Percentiles rank a stretch among this genome's conserved stretches.
These are phyloP conservation scores for Deilephila elpenor DNA, from an alignment of 2,888 invertebrate genomes.

Conservation along the genomic window DNA sequence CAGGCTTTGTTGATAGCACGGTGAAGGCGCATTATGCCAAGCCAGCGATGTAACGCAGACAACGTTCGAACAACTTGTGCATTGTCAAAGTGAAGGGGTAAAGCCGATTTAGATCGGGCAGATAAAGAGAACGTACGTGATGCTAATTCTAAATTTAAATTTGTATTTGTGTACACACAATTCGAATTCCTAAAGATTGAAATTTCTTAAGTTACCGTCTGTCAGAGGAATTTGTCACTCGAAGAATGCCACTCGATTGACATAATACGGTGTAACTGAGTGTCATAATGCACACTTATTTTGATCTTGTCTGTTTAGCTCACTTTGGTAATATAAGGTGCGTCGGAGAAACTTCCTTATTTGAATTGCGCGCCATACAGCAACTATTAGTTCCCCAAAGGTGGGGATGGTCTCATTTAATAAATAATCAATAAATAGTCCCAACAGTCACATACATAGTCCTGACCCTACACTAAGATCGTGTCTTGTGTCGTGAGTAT, in stretches of 20 bases:
- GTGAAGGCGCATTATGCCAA: constrained; percentile 33
- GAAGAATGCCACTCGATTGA: constrained; percentile 1
- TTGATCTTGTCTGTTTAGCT: neutral
- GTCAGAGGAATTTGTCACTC: constrained; percentile 32
- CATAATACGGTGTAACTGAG: constrained; percentile 2
- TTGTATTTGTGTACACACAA: constrained; percentile 61
- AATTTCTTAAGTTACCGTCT: constrained; percentile 58
- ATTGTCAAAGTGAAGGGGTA: constrained; percentile 58
- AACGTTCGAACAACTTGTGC: constrained; percentile 42
- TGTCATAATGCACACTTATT: neutral
- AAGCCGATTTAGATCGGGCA: constrained; percentile 77
- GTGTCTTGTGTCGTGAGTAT: too few relatives aligned
- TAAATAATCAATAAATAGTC: too few relatives aligned
- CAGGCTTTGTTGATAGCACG: constrained; percentile 42
- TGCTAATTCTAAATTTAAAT: constrained; percentile 75
- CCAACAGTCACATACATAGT: too few relatives aligned
- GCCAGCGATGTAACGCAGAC: constrained; percentile 47
- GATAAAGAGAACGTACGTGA: constrained; percentile 67
- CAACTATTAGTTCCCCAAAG: too few relatives aligned
- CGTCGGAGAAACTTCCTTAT: too few relatives aligned
- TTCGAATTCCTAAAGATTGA: constrained; percentile 60
- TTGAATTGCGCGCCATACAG: too few relatives aligned
- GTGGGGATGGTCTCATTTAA: too few relatives aligned
- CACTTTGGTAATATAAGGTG: too few relatives aligned
- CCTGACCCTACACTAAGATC: too few relatives aligned